Conservation (phyloP, 2,797 vertebrate genomes). For the Chiloscyllium punctatum region DNA sequence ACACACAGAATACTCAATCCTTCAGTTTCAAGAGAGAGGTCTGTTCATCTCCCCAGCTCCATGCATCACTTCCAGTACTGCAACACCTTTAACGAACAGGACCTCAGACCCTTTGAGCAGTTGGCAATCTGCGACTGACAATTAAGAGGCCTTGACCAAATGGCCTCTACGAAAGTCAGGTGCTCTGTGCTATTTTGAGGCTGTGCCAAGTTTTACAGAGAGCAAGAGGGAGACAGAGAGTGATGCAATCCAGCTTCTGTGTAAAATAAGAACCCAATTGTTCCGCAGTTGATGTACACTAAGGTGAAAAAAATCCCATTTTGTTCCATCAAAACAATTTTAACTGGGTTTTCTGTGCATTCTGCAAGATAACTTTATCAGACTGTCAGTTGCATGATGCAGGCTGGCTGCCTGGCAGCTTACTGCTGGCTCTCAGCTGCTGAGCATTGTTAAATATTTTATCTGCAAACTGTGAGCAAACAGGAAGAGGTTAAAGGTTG, state of each 20-base stretch:
- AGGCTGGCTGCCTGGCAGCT: background rate
- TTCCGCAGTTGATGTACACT: background rate
- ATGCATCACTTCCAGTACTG: background rate
- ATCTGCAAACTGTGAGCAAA: background rate
- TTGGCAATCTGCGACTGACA: background rate
- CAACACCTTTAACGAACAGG: background rate
- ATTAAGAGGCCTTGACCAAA: background rate
- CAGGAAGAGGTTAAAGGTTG: background rate
- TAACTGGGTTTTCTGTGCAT: background rate
- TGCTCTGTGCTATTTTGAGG: background rate
- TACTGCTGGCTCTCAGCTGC: background rate
- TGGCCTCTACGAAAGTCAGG: background rate
- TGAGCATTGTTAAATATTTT: background rate
- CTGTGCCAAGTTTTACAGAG: background rate
- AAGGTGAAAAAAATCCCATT: background rate
- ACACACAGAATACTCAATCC: background rate
- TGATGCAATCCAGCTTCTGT: background rate
- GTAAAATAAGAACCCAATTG: background rate
- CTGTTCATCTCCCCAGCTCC: background rate
- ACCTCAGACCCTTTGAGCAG: no score
- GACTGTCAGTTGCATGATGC: background rate
- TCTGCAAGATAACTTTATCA: background rate
- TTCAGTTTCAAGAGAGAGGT: background rate
- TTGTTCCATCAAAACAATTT: background rate
- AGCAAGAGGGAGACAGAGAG: background rate